phyloP scores from a whole-genome alignment of 2,113 vertebrate genomes.

The Lepus europaeus region DNA sequence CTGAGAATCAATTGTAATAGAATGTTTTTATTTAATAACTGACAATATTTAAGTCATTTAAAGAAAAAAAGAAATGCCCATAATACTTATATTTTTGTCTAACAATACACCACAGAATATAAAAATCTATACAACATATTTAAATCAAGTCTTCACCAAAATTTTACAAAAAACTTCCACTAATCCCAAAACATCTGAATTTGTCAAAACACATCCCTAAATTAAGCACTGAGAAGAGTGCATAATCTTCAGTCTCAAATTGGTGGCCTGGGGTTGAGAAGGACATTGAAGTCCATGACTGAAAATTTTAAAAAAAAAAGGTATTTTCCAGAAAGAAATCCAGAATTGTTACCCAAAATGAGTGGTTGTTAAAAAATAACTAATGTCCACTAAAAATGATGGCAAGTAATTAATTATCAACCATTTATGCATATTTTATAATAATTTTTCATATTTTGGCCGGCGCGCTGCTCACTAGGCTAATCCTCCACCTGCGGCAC shows the following conservation, averaged over 20 bases:
- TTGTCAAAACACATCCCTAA: neutral
- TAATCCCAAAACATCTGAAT: neutral
- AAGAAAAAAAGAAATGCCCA: neutral
- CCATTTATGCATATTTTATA: neutral
- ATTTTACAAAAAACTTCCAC: neutral
- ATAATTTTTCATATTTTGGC: neutral
- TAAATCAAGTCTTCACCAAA: neutral
- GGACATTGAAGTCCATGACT: neutral
- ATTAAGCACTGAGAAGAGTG: neutral
- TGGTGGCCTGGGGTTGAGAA: neutral
- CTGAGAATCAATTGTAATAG: neutral
- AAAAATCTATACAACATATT: neutral
- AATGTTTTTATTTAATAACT: neutral
- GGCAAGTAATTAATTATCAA: neutral
- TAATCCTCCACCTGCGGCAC: no score
- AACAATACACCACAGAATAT: neutral
- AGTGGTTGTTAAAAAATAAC: neutral
- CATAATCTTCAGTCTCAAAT: neutral
- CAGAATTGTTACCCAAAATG: neutral
- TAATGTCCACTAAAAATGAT: neutral
- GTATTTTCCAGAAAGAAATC: neutral
- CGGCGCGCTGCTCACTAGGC: no score
- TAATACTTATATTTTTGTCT: neutral
- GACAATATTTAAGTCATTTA: neutral
- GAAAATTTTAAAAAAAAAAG: fast-evolving